These are phyloP conservation scores for Australoheros facetus DNA, from an alignment of 2,797 vertebrate species.

Conservation along the genomic window DNA sequence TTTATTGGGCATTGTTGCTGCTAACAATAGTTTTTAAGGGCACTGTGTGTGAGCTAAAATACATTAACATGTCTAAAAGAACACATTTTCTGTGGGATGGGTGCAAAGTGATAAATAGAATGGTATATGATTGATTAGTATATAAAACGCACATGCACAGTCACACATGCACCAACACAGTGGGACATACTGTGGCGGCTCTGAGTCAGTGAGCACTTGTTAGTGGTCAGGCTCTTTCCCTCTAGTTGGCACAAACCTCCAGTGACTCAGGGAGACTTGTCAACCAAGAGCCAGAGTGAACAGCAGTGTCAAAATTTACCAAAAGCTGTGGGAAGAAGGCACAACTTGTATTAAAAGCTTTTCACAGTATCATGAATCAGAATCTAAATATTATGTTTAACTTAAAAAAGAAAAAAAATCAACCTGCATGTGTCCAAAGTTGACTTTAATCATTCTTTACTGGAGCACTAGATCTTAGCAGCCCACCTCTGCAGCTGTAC, in stretches of 20 bases:
- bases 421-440: conserved; percentile 12
- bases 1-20: neutral
- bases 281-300: conserved; percentile 75
- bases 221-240: conserved; percentile 74
- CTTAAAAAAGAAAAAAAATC: neutral
- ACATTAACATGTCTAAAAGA: conserved; percentile 39
- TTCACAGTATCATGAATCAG: conserved; percentile 51
- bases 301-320: conserved; percentile 75
- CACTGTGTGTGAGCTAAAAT: conserved; percentile 31
- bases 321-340: conserved; percentile 68
- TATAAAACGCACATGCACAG: conserved; percentile 44
- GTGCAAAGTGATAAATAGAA: conserved; percentile 67
- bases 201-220: conserved; percentile 83
- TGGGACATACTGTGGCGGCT: conserved; percentile 73
- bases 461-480: conserved; percentile 33
- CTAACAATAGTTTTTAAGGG: conserved; percentile 17
- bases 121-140: conserved; percentile 62
- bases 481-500: conserved; percentile 49
- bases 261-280: conserved; percentile 81
- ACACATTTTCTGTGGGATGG: conserved; percentile 74
- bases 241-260: conserved; percentile 76
- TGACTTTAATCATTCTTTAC: conserved; percentile 50
- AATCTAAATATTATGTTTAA: conserved; percentile 20
- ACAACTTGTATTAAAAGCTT: conserved; percentile 50
- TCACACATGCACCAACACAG: conserved; percentile 51